These are phyloP conservation scores for Archilochus colubris DNA, from an alignment of 2,113 vertebrate species.

Conservation along the genomic window DNA sequence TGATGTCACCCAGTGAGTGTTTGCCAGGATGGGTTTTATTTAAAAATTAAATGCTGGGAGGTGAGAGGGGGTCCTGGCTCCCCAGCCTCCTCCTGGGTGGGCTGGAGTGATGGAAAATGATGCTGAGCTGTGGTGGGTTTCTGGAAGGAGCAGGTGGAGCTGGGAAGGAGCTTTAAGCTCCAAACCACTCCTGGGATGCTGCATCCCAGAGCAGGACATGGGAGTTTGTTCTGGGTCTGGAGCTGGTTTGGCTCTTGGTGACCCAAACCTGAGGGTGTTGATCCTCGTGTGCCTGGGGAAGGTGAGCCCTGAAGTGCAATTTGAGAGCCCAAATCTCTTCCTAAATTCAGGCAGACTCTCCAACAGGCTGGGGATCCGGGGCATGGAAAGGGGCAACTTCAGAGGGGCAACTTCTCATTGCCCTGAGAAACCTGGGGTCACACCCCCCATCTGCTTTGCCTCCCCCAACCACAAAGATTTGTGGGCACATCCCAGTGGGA, in stretches of 20 bases:
- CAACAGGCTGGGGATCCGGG: neutral
- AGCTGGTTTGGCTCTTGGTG: neutral
- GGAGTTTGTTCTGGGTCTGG: no score
- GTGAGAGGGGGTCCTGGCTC: neutral
- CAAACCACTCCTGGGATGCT: neutral
- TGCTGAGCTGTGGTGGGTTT: neutral
- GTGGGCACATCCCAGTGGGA: rapidly evolving
- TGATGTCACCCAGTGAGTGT: neutral
- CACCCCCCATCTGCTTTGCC: neutral
- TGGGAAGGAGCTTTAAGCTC: neutral
- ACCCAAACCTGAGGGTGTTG: neutral
- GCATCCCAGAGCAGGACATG: rapidly evolving
- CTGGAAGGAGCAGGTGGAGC: neutral
- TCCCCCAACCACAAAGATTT: neutral
- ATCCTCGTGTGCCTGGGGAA: neutral
- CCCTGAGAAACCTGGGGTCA: rapidly evolving
- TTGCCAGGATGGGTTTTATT: neutral
- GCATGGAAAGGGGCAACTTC: no score
- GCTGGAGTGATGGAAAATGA: neutral
- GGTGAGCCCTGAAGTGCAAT: neutral
- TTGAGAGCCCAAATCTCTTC: neutral
- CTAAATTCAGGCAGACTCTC: neutral
- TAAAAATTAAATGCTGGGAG: neutral
- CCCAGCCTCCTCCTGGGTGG: neutral
- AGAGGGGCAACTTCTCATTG: rapidly evolving